A percentile compares a stretch with the other conserved stretches of the same genome.
Conservation (phyloP, 2,888 invertebrate species). For the Dynastes tityus region DNA sequence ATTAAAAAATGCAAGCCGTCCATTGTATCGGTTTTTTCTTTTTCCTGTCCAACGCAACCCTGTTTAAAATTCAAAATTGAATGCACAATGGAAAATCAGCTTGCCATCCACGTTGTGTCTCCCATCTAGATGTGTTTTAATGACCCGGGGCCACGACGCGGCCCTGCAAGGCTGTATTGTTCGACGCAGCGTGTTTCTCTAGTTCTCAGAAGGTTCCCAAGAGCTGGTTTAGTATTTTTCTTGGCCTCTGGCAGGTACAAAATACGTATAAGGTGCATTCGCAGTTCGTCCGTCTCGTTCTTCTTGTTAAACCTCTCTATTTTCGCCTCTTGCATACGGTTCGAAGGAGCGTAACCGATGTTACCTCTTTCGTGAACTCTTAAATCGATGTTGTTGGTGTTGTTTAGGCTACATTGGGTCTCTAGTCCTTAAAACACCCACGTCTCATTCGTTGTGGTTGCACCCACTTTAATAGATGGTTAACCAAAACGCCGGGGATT, state of each 20-base stretch:
- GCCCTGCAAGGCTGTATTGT: conserved; percentile 60
- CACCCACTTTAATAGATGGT: conserved; percentile 39
- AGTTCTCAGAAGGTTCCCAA: conserved; percentile 54
- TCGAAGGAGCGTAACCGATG: conserved; percentile 43
- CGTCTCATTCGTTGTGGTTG: conserved; percentile 27
- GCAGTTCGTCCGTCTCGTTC: conserved; percentile 38
- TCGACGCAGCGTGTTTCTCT: conserved; percentile 57
- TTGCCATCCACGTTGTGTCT: conserved; percentile 50
- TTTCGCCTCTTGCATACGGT: conserved; percentile 17
- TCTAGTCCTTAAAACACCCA: conserved; percentile 45
- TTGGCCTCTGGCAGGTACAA: conserved; percentile 49
- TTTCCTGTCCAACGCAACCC: conserved; percentile 41
- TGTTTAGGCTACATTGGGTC: conserved; percentile 43
- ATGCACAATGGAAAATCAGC: conserved; percentile 53
- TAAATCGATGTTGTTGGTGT: conserved; percentile 34
- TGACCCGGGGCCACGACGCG: conserved; percentile 52
- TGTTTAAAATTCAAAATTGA: conserved; percentile 54
- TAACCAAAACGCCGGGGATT: conserved; percentile 32
- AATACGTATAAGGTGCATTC: conserved; percentile 46
- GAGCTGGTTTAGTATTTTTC: conserved; percentile 49
- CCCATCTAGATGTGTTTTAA: conserved; percentile 51
- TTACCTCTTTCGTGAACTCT: conserved; percentile 43
- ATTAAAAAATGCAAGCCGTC: conserved; percentile 45
- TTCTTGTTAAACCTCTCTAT: conserved; percentile 22
- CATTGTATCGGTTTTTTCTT: conserved; percentile 33